phyloP scores from a whole-genome alignment of 1,140 invertebrate species.

The Bemisia tabaci region DNA sequence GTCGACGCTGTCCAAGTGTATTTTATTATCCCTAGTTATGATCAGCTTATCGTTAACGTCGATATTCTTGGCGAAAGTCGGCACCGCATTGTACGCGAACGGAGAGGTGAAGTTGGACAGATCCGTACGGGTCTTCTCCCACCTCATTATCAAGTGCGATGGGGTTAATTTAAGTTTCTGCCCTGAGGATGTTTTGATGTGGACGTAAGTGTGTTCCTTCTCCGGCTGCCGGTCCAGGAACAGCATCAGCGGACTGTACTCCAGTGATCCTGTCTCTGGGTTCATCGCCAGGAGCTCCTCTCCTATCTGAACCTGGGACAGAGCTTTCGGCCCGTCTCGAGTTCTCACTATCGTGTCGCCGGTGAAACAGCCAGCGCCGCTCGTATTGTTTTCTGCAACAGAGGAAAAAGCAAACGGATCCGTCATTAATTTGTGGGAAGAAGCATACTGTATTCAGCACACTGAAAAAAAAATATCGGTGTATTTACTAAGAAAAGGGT shows the following conservation, averaged over 20 bases:
- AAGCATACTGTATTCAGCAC: too few species aligned
- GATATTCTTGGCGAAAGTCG: slow-evolving; percentile 44
- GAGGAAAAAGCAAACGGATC: too few species aligned
- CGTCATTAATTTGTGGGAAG: too few species aligned
- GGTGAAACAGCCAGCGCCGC: slow-evolving; percentile 67
- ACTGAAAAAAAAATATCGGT: too few species aligned
- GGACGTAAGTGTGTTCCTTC: slow-evolving; percentile 51
- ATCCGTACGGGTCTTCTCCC: slow-evolving; percentile 14
- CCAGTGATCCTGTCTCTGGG: slow-evolving; percentile 40
- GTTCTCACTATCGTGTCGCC: slow-evolving; percentile 44
- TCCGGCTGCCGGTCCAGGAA: slow-evolving; percentile 70
- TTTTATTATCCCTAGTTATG: slow-evolving; percentile 32
- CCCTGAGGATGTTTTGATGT: slow-evolving; percentile 53
- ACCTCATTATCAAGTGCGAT: slow-evolving; percentile 55
- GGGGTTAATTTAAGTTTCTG: slow-evolving; percentile 62
- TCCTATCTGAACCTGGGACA: slow-evolving; percentile 55
- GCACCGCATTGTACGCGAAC: slow-evolving; percentile 22
- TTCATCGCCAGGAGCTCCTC: slow-evolving; percentile 68
- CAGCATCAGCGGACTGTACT: slow-evolving; percentile 73
- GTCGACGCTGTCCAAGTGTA: slow-evolving; percentile 45
- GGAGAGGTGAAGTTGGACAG: not conserved
- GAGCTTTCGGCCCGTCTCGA: slow-evolving; percentile 32
- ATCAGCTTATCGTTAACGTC: slow-evolving; percentile 38
- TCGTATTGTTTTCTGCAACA: slow-evolving; percentile 83
- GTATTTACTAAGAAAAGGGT: too few species aligned